phyloP scores from a whole-genome alignment of 2,113 vertebrate species.

The Upupa epops region DNA sequence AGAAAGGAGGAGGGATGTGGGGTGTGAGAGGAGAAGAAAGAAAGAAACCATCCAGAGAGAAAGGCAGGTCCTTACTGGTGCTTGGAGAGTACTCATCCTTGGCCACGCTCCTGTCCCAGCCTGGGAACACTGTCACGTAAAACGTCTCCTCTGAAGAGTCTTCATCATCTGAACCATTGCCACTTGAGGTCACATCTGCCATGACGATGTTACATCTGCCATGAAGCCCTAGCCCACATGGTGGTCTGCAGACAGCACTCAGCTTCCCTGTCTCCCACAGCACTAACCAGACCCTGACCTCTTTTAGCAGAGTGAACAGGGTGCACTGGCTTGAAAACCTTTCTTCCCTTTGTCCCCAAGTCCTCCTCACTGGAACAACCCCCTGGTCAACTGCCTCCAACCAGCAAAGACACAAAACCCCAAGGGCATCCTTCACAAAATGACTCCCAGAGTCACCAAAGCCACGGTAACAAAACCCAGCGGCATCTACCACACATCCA shows the following conservation, averaged over 20 bases:
- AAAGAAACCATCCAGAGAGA: not conserved
- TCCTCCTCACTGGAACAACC: not conserved
- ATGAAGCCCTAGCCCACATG: constrained; percentile 11
- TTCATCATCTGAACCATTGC: constrained; percentile 41
- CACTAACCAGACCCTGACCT: not conserved
- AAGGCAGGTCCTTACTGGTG: constrained; percentile 25
- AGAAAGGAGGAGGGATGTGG: not conserved
- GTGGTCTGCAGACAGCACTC: not conserved
- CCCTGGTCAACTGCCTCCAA: not conserved
- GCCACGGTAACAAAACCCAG: fast-evolving
- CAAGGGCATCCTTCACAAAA: not conserved
- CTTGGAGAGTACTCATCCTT: not conserved
- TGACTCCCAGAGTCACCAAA: not conserved
- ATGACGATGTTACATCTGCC: constrained; percentile 38
- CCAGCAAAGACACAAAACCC: not conserved
- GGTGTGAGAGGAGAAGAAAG: not conserved
- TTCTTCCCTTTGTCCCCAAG: not conserved
- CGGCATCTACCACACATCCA: not conserved
- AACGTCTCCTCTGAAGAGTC: constrained; percentile 7
- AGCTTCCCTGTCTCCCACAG: not conserved
- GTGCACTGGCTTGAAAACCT: fast-evolving
- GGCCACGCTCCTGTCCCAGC: constrained; percentile 16
- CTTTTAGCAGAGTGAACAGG: not conserved
- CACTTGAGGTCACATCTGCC: constrained; percentile 52
- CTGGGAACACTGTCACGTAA: constrained; percentile 30